These are phyloP conservation scores for Sarcophaga variegata DNA, from an alignment of 2,888 invertebrate genomes.

Conservation along the genomic window DNA sequence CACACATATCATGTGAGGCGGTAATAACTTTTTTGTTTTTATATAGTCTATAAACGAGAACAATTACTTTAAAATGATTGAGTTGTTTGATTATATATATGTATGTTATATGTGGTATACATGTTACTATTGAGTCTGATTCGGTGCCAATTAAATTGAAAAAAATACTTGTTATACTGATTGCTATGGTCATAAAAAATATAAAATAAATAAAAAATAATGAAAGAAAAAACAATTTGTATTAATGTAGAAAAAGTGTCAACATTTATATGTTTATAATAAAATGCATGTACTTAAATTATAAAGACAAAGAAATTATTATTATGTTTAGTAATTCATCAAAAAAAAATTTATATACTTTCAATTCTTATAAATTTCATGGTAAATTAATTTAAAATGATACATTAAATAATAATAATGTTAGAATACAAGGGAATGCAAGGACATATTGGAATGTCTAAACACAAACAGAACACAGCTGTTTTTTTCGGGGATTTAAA, in stretches of 20 bases:
- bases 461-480: conserved; percentile 65
- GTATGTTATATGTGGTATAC: conserved; percentile 5
- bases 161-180: conserved; percentile 39
- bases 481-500: conserved; percentile 71
- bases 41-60: conserved; percentile 19
- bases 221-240: conserved; percentile 42
- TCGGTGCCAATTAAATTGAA: conserved; percentile 59
- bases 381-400: conserved; percentile 29
- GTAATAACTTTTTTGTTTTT: conserved; percentile 37
- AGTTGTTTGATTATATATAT: background rate
- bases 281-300: conserved; percentile 48
- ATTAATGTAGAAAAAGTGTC: conserved; percentile 57
- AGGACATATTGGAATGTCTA: conserved; percentile 64
- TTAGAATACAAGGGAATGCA: conserved; percentile 62
- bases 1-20: conserved; percentile 40
- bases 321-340: conserved; percentile 47
- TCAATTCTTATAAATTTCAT: conserved; percentile 36
- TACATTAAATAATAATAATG: conserved; percentile 47
- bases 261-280: conserved; percentile 51
- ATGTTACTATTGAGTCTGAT: conserved; percentile 35
- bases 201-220: conserved; percentile 21
- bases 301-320: conserved; percentile 36
- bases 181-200: conserved; percentile 38
- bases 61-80: conserved; percentile 18
- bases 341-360: conserved; percentile 33